A percentile compares a stretch with the other conserved stretches of the same genome.
Conservation (phyloP, 1,140 invertebrate species). For the Euura saliciscinereae region DNA sequence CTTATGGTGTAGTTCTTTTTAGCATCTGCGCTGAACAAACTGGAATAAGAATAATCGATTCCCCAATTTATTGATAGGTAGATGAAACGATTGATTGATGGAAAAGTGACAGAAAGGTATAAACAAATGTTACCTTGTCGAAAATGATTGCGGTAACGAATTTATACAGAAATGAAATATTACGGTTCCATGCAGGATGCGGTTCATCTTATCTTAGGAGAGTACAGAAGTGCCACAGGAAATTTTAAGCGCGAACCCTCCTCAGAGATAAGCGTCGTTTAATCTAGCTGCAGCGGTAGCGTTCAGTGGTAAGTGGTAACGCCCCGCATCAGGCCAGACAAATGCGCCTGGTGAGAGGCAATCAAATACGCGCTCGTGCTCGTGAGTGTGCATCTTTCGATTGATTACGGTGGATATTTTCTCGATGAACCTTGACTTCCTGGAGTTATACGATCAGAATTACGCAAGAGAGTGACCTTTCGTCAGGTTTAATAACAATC, state of each 20-base stretch:
- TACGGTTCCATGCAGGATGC: background rate
- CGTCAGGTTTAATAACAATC: no score
- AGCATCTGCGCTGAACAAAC: slow-evolving; percentile 57
- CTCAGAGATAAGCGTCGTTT: background rate
- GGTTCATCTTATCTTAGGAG: background rate
- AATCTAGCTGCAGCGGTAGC: background rate
- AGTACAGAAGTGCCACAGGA: background rate
- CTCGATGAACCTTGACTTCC: no score
- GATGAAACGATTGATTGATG: slow-evolving; percentile 13
- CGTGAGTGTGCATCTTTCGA: background rate
- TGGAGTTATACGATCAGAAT: no score
- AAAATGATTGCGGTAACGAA: slow-evolving; percentile 10
- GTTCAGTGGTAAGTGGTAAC: background rate
- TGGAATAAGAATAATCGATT: slow-evolving; percentile 39
- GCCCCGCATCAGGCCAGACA: background rate
- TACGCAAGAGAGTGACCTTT: no score
- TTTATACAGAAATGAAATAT: background rate
- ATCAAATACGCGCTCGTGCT: background rate
- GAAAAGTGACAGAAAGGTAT: background rate
- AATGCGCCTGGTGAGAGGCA: background rate
- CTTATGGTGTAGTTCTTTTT: slow-evolving; percentile 66
- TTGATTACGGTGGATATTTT: no score
- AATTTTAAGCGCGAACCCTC: background rate
- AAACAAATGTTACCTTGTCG: background rate
- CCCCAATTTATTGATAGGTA: no score